These are phyloP conservation scores for Olivierus martensii DNA, from an alignment of 1,140 invertebrate species.

Conservation along the genomic window DNA sequence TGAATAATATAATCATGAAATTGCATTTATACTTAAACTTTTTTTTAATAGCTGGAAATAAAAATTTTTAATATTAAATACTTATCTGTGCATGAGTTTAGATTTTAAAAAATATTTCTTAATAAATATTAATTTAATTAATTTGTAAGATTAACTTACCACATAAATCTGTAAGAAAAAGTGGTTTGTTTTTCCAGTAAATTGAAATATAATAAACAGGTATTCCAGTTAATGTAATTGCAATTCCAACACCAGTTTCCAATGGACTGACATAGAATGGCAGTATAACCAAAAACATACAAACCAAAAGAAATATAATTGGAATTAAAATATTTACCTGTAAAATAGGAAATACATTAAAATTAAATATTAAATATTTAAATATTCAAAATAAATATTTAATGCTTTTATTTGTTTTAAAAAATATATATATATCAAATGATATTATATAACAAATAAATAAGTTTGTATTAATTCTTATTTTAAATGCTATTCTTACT, in stretches of 20 bases:
- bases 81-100: too few relatives aligned
- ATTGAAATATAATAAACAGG: constrained; percentile 75
- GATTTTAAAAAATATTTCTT: too few relatives aligned
- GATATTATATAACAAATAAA: not conserved
- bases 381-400: not conserved
- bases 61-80: too few relatives aligned
- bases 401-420: not conserved
- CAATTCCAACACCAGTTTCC: constrained; percentile 49
- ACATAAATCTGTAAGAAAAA: constrained; percentile 43
- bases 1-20: too few relatives aligned
- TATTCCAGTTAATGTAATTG: constrained; percentile 77
- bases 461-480: too few relatives aligned
- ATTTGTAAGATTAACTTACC: constrained; percentile 40
- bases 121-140: too few relatives aligned
- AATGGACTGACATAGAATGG: constrained; percentile 43
- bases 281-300: constrained; percentile 61
- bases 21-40: too few relatives aligned
- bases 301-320: constrained; percentile 65
- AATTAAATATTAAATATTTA: not conserved
- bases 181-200: constrained; percentile 57
- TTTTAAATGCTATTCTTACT: constrained; percentile 34
- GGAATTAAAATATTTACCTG: constrained; percentile 62
- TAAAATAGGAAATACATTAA: constrained; percentile 11
- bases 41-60: too few relatives aligned
- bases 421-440: not conserved